Base-by-base conservation (phyloP, 2,797 vertebrate genomes). In the Serranus cabrilla region DNA sequence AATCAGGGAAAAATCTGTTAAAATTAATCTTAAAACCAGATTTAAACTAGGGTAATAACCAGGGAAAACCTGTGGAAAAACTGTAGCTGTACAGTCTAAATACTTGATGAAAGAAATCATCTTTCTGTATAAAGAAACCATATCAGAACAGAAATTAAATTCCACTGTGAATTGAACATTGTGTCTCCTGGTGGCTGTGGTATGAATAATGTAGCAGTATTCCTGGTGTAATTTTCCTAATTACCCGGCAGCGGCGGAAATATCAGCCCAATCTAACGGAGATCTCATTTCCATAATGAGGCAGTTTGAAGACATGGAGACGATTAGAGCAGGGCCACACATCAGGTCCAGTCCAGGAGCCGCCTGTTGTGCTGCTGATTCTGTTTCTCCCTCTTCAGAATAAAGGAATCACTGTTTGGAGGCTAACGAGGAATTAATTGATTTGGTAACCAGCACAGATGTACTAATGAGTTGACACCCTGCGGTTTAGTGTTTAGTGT, bases 251-350 rank as follows among this genome's bases (percentile, higher is more conserved):
- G 23, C 47, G 2, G 62, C 34, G n/a, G 50, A 66, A 52, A 43
- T 37, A 63, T 64, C 74, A 49, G 18, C 39, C 4, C 27, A 39
- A 2, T 49, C 11, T 25, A 10, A 4, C 17, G 46, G 55, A 25
- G 20, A 42, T 51, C 9, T 68, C 0, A 52, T 83, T 81, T 77
- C 25, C 0, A 71, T 68, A 62, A 77, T 12, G 71, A 72, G 21
- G 56, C 47, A 42, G 51, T 56, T 62, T 62, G 62, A 42, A 31
- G 17, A 57, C 2, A 3, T 80, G 37, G 20, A n/a, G 43, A 58
- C 5, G 1, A 20, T 52, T 18, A 50, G 18, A 72, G 34, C 14
- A 8, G 9, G 5, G 1, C 45, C 2, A 11, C 37, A 9, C 34
- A 49, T 69, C 43, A 40, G 9, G 49, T 37, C 23, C 18, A 3